Base-by-base conservation (phyloP, 1,140 invertebrate species). In the Contarinia nasturtii region DNA sequence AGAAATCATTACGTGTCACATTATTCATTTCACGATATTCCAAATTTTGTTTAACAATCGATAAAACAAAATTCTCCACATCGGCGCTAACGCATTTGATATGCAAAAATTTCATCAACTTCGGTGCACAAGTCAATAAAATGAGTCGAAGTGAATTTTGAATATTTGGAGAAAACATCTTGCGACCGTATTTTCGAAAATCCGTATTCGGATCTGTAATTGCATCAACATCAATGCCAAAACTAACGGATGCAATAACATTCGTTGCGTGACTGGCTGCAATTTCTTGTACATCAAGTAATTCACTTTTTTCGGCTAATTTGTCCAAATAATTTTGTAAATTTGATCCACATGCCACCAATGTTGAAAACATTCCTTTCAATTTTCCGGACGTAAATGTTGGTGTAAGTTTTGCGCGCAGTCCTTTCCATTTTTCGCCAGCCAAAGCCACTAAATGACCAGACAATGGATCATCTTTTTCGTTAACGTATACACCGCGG, bases 361-460 rank as follows among this genome's bases (percentile, higher is more conserved):
- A 33, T 0, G 63, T 56, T 4, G 52, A 49, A 34, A 70, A 67
- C 63, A 73, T 70, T 3, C 52, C 51, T 48, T 68, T 71, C 44
- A 73, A 58, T 54, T 71, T 72, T 22, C 27, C 27, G 10, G 27
- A 5, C 4, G 27, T 27, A 10, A 27, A 27, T 10, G 27, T 27
- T 27, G 27, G 27, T 27, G 27, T 27, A 74, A 77, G 45, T 48
- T 72, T 72, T 0, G 55, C 51, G 20, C 73, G 58, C 0, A 77
- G 45, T 22, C 55, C 59, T 44, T 63, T 66, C 75, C 74, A 77
- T 1, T 57, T 60, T 41, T 60, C 2, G 61, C 66, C 17, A 58
- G 54, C 4, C 68, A 47, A 62, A 60, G 15, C 71, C 70, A 0
- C 71, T 45, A 50, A 69, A 65, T n/a, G n/a, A 1, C 55, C 52